Conservation (phyloP, 2,888 invertebrate species). For the Petrolisthes cinctipes region DNA sequence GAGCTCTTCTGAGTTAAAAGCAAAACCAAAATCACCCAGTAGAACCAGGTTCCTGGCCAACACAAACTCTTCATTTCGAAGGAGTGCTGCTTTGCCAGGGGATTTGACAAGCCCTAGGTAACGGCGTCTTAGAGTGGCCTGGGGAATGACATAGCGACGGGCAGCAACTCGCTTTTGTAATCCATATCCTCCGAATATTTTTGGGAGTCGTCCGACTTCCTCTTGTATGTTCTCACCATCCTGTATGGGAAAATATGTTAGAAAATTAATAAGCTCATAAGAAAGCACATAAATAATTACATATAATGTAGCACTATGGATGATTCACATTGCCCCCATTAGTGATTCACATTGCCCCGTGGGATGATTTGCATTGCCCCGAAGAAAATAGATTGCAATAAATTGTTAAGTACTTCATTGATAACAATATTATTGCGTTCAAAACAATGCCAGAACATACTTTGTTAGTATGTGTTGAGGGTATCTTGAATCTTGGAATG, state of each 20-base stretch:
- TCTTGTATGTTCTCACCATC: background rate
- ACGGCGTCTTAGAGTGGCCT: background rate
- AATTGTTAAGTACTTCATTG: background rate
- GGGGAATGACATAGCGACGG: background rate
- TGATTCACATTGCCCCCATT: too few species aligned
- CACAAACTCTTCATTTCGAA: background rate
- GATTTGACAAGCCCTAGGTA: slow-evolving; percentile 1
- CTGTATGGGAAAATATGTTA: background rate
- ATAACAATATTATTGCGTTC: background rate
- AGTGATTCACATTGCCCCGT: too few species aligned
- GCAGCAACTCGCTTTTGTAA: background rate
- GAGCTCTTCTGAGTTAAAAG: background rate
- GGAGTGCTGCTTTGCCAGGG: slow-evolving; percentile 83
- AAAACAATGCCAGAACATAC: background rate
- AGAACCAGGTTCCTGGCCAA: background rate
- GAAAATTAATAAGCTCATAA: background rate
- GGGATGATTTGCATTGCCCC: too few species aligned
- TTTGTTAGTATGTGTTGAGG: background rate
- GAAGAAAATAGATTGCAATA: background rate
- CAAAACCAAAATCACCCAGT: background rate
- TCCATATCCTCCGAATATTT: background rate
- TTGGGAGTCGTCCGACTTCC: background rate
- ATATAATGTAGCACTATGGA: too few species aligned
- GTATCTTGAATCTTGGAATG: too few species aligned
- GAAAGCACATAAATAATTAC: background rate